Base-by-base conservation (phyloP, 2,113 vertebrate species). In the Furnarius figulus region DNA sequence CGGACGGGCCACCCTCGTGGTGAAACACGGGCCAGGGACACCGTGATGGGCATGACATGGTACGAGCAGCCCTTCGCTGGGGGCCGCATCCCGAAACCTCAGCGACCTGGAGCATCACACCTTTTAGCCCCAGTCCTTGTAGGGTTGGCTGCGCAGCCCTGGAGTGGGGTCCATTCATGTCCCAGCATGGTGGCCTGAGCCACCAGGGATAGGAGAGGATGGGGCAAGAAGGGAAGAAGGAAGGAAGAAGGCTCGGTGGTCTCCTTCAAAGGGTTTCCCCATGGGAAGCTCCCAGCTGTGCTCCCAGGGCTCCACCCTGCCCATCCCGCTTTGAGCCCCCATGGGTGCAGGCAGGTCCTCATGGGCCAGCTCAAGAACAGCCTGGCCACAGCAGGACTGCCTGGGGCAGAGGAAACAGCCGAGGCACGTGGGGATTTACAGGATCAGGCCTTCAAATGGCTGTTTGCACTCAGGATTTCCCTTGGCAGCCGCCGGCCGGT, bases 391-490 rank as follows among this genome's bases (percentile, higher is more conserved):
- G 68, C 85, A 59, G 52, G 10, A 10, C 92, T 74, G 87, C 73
- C 65, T 35, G 31, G 61, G 71, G 74, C 74, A 40, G 85, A 87
- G 92, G 93, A 95, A 96, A 31, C 27, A 37, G 61, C 84, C 1
- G 24, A 94, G 81, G 90, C 81, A 33, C 82, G 49, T 6, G 40
- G 31, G 62, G 78, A 61, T 89, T 85, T 87, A 77, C 83, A 92
- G 73, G 81, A 70, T 78, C 83, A 46, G 84, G 47, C 63, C 84
- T 94, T 84, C 86, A 84, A 90, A 85, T 68, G 37, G 62, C 90
- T 83, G 79, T 87, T 80, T 74, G 93, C 77, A 15, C 61, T 84
- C 94, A 96, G 93, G 96, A 97, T 96, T 96, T 95, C 95, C 95
- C 95, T 93, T 92, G 96, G 96, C 95, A 94, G 95, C 80, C 23